A percentile compares a stretch with the other conserved stretches of the same genome.
Evolutionary conservation across 2,113 vertebrate genomes (phyloP).

Genomic region (Lonchura striata): DNA sequence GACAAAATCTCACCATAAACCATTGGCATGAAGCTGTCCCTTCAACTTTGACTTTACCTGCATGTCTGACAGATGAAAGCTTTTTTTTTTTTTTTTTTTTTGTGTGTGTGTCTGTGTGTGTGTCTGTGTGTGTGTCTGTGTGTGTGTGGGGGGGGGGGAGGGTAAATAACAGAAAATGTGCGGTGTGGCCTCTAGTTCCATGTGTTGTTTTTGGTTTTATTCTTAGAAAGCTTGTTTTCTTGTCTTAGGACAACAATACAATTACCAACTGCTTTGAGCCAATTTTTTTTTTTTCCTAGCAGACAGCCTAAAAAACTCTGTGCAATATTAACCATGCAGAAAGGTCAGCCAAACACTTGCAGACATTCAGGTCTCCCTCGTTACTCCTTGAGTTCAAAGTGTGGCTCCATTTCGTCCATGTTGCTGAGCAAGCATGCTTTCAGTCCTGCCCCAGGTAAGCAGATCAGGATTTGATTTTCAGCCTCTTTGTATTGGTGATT

Average conservation of each 20-base stretch:
- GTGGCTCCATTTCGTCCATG: not conserved
- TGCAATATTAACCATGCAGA: slow-evolving; percentile 47
- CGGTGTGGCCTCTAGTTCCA: not conserved
- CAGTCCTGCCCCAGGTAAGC: not conserved
- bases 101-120: not conserved
- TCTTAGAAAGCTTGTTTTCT: not conserved
- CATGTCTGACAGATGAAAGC: not conserved
- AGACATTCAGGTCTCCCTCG: not conserved
- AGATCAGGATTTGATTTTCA: not conserved
- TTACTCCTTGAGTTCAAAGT: not conserved
- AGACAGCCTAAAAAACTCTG: slow-evolving; percentile 1
- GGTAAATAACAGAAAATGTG: not conserved
- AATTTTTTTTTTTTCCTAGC: not conserved
- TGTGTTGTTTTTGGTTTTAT: not conserved
- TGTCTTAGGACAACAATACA: not conserved
- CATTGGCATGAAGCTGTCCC: not conserved
- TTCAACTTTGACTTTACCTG: not conserved
- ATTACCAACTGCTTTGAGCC: not conserved
- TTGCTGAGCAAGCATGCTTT: slow-evolving; percentile 11
- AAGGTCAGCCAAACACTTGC: slow-evolving; percentile 26
- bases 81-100: not conserved
- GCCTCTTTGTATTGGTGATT: not conserved
- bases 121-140: not conserved
- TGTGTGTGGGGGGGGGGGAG: no score
- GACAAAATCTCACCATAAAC: not conserved